These are phyloP conservation scores for Rallus crepitans DNA, from an alignment of 2,797 vertebrate genomes.

Conservation along the genomic window DNA sequence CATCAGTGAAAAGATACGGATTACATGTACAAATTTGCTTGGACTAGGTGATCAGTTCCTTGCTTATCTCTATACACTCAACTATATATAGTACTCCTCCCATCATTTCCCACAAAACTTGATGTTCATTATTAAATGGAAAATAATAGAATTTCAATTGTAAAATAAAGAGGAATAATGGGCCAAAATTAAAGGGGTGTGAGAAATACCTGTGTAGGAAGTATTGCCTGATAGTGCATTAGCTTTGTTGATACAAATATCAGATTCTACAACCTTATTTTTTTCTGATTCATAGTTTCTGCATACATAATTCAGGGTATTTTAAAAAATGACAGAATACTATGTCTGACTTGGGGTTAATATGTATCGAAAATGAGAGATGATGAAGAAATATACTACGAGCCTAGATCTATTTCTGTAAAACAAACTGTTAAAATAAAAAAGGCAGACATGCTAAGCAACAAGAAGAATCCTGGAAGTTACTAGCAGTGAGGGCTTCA, in stretches of 20 bases:
- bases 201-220: neutral
- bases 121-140: neutral
- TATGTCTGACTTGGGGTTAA: neutral
- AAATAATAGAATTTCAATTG: neutral
- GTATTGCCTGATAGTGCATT: neutral
- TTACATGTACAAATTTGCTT: neutral
- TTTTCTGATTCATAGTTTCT: slow-evolving; percentile 1
- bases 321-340: neutral
- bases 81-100: neutral
- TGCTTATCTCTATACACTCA: neutral
- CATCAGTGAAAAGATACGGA: neutral
- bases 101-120: neutral
- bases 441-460: neutral
- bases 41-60: neutral
- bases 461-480: neutral
- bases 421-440: slow-evolving; percentile 38
- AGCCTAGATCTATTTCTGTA: slow-evolving; percentile 20
- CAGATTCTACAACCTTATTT: neutral
- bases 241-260: neutral
- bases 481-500: slow-evolving; percentile 5
- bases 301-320: neutral
- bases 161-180: neutral
- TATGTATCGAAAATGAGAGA: neutral
- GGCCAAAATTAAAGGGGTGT: neutral
- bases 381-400: neutral